Evolutionary conservation across 2,113 vertebrate genomes (phyloP), one percentile per base, ranked within the genome.

Genomic region (Hyperoodon ampullatus): DNA sequence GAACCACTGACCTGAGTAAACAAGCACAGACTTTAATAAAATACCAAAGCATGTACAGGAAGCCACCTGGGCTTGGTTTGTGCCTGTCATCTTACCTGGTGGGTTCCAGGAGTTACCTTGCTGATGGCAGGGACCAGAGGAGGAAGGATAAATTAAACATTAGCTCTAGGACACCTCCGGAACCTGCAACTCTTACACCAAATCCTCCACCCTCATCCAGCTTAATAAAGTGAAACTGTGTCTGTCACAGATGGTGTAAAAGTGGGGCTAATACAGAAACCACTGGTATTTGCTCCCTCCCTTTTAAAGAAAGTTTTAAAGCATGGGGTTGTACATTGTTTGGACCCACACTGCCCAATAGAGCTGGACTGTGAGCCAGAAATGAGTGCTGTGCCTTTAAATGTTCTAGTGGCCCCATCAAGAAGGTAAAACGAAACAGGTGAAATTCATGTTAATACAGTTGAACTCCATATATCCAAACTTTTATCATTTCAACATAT

Each of bases 301-400:
- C 75, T 88, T 95, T 23, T 60, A 75, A 90, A 39, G 15, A 72
- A 55, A 78, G 63, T 65, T 65, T n/a, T 81, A 94, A 81, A 93
- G 86, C 71, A 21, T 8, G 12, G 23, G 9, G 3, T 61, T 35
- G 35, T 63, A 11, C 35, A 7, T 65, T 16, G 30, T 74, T 82
- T 55, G 23, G 28, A 47, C 13, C 16, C 28, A 8, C 16, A n/a
- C 5, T 11, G 18, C 39, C 42, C 60, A 15, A 3, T 1, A 33
- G 6, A 70, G 71, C 30, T 58, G 24, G n/a, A 28, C 4, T 8
- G 6, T 3, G 2, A 95, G 44, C 42, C 47, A 24, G 61, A 83
- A 82, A 87, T 12, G 8, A 86, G 5, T 7, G 8, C 50, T 24
- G 11, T 28, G 8, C n/a, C 5, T 70, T 83, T 70, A 60, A 61